A percentile compares a stretch with the other conserved stretches of the same genome.
Evolutionary conservation across 2,797 vertebrate species (phyloP).

Genomic region (Malurus splendens): DNA sequence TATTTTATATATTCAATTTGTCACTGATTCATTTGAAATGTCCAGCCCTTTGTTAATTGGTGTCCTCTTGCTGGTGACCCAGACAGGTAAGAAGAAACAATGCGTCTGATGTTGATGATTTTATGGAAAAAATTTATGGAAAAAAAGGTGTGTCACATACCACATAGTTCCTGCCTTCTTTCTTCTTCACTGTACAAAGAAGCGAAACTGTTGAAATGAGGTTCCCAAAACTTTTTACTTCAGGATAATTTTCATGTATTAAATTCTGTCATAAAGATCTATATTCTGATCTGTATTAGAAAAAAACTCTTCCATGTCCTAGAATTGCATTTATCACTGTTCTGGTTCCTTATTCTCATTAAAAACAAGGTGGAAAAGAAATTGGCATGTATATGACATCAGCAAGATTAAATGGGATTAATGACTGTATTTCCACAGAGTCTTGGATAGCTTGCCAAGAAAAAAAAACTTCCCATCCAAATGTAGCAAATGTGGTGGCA

Average conservation of each 20-base stretch:
- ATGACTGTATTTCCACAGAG: neutral
- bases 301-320: neutral
- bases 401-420: conserved; percentile 20
- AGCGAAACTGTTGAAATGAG: neutral
- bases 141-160: neutral
- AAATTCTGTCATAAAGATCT: neutral
- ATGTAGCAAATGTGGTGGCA: neutral
- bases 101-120: neutral
- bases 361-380: neutral
- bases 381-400: neutral
- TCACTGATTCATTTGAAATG: neutral
- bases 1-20: neutral
- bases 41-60: neutral
- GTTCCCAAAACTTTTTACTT: neutral
- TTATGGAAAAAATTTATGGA: neutral
- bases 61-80: neutral
- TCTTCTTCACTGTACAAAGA: neutral
- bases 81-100: neutral
- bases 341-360: neutral
- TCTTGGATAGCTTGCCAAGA: neutral
- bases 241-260: neutral
- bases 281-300: neutral
- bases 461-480: neutral
- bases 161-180: neutral
- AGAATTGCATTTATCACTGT: neutral